A percentile compares a stretch with the other conserved stretches of the same genome.
These are phyloP conservation scores for Burhinus bistriatus DNA, from an alignment of 2,113 vertebrate species.

Conservation along the genomic window DNA sequence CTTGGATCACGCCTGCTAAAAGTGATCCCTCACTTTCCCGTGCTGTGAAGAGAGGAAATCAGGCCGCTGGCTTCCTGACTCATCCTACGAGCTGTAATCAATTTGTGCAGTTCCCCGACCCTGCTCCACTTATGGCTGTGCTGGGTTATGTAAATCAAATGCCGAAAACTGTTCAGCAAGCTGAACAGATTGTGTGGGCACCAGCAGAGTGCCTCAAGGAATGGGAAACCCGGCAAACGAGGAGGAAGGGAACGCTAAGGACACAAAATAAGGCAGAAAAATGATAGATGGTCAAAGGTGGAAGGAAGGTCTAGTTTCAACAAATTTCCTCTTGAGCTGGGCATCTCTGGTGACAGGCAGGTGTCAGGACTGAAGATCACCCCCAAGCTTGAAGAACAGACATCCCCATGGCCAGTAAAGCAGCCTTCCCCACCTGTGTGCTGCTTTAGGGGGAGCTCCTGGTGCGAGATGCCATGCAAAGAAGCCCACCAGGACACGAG, in stretches of 20 bases:
- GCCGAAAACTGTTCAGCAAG: not conserved
- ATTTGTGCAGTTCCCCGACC: not conserved
- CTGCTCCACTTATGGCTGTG: not conserved
- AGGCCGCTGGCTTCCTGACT: not conserved
- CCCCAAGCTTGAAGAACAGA: not conserved
- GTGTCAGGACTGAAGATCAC: not conserved
- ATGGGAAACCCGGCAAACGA: not conserved
- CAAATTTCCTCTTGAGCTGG: not conserved
- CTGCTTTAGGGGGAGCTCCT: not conserved
- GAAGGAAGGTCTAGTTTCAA: not conserved
- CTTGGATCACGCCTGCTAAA: not conserved
- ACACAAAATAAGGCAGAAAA: not conserved
- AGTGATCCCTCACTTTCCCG: not conserved
- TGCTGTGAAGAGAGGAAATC: not conserved
- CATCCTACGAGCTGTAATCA: not conserved
- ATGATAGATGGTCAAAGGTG: not conserved
- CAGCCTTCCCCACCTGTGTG: not conserved
- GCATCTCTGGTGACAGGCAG: not conserved
- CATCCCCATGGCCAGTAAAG: not conserved
- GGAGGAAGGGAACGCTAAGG: not conserved
- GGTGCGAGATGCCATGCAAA: not conserved
- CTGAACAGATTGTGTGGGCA: not conserved
- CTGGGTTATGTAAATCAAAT: not conserved
- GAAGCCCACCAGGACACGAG: rapidly evolving
- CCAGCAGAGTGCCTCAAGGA: not conserved